Evolutionary conservation across 2,797 vertebrate genomes (phyloP).

Genomic region (Phrynocephalus vlangalii): DNA sequence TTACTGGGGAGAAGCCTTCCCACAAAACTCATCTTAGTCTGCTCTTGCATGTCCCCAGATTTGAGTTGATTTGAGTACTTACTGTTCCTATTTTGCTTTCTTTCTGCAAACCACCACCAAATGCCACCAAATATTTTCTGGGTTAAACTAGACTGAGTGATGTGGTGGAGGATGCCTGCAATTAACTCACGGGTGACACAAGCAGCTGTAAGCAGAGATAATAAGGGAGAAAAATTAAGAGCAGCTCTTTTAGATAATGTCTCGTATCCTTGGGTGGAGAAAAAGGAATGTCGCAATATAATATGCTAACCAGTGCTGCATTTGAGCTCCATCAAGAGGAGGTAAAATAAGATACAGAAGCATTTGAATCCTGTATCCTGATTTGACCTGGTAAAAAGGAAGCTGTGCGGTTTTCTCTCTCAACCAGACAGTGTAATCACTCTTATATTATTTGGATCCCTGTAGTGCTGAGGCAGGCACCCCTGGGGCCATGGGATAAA

Average conservation of each 20-base stretch:
- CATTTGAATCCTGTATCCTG: conserved; percentile 11
- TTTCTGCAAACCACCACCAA: conserved; percentile 73
- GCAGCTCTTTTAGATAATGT: conserved; percentile 52
- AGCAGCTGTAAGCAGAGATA: conserved; percentile 74
- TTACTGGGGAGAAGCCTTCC: background rate
- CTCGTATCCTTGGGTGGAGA: conserved; percentile 21
- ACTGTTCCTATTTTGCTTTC: conserved; percentile 52
- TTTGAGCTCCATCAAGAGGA: conserved; percentile 72
- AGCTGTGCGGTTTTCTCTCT: background rate
- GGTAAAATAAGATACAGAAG: conserved; percentile 39
- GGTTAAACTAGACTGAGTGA: conserved; percentile 51
- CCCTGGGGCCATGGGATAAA: background rate
- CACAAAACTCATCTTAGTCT: background rate
- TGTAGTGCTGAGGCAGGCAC: too few relatives aligned
- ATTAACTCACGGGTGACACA: conserved; percentile 74
- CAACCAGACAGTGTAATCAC: background rate
- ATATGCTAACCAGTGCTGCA: conserved; percentile 51
- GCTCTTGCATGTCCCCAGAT: background rate
- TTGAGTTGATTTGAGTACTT: conserved; percentile 8
- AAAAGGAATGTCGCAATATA: conserved; percentile 4
- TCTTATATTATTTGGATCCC: too few relatives aligned
- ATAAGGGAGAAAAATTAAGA: conserved; percentile 59
- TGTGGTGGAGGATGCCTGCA: conserved; percentile 63
- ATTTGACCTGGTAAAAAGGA: background rate
- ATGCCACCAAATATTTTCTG: conserved; percentile 58